Base-by-base conservation (phyloP, 2,113 vertebrate genomes). In the Myiopsitta monachus region DNA sequence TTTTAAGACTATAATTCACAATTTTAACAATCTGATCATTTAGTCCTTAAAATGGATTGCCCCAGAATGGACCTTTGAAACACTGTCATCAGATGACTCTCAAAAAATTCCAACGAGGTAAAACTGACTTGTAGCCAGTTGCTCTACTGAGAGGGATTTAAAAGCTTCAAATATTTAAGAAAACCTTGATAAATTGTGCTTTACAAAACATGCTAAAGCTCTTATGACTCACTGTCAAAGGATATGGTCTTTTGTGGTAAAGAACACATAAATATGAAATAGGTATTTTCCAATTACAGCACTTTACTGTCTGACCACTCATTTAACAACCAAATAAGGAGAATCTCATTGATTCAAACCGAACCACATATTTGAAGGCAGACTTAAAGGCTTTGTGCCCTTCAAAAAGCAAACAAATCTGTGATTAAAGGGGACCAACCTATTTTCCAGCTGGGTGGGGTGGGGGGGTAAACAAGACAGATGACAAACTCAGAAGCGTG, bases 261-360 rank as follows among this genome's bases (percentile, higher is more conserved):
- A 59, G 24, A 27, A 54, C 51, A 72, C 10, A 47, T 14, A 66
- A 18, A 28, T 21, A 47, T 18, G 12, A 89, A 77, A 72, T 21
- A 62, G 0, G 1, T 12, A 18, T 67, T 62, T 75, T 91, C 49
- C 36, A 43, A 1, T 21, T 26, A 41, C 0, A 76, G 10, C 64
- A 33, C 31, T 73, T 47, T 33, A 77, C 54, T 70, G 14, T 54
- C 38, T 49, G 49, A 77, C 7, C 41, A n/a, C 24, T 55, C 43
- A n/a, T 3, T 8, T 76, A 63, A 67, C 8, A 80, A 43, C 3
- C 3, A 36, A 30, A 19, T 13, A 70, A 59, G 26, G 33, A 81
- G 19, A 6, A 41, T 30, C 23, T 31, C 28, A 46, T 5, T 55
- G 86, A 88, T 36, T 62, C 44, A 68, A 70, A 77, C 5, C 77